phyloP scores from a whole-genome alignment of 2,797 vertebrate genomes.

The Enoplosus armatus region DNA sequence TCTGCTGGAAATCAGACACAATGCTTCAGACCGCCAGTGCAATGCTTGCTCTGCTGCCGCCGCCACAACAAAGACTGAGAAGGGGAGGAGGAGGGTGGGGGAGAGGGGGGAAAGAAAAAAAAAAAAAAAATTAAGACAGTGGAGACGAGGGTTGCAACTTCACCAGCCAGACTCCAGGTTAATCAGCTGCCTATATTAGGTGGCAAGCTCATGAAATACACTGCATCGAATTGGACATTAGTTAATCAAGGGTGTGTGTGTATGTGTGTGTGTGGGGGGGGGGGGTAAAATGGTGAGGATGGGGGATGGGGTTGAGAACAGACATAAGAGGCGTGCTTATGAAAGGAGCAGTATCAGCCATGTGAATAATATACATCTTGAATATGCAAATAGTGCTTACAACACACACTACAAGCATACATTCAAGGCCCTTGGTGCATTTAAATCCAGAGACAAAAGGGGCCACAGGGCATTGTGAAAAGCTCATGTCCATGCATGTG shows the following conservation, averaged over 20 bases:
- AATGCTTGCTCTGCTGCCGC: constrained; percentile 95
- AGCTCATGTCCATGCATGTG: constrained; percentile 61
- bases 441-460: constrained; percentile 77
- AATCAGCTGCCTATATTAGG: constrained; percentile 98
- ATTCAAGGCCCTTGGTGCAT: constrained; percentile 75
- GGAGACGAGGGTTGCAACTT: constrained; percentile 88
- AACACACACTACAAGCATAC: constrained; percentile 74
- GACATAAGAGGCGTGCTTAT: constrained; percentile 79
- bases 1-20: constrained; percentile 99
- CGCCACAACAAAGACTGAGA: constrained; percentile 92
- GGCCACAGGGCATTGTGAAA: constrained; percentile 68
- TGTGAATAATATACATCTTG: constrained; percentile 87
- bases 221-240: constrained; percentile 84
- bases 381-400: constrained; percentile 86
- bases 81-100: constrained; percentile 30
- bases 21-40: constrained; percentile 96
- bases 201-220: constrained; percentile 88
- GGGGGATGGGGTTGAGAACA: constrained; percentile 78
- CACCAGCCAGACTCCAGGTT: constrained; percentile 92
- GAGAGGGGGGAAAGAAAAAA: no score
- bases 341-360: constrained; percentile 83
- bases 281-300: constrained; percentile 65
- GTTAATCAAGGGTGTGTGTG: constrained; percentile 79
- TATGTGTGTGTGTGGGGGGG: constrained; percentile 34
- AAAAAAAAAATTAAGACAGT: constrained; percentile 63